These are phyloP conservation scores for Brachionichthys hirsutus DNA, from an alignment of 2,113 vertebrate species.

Conservation along the genomic window DNA sequence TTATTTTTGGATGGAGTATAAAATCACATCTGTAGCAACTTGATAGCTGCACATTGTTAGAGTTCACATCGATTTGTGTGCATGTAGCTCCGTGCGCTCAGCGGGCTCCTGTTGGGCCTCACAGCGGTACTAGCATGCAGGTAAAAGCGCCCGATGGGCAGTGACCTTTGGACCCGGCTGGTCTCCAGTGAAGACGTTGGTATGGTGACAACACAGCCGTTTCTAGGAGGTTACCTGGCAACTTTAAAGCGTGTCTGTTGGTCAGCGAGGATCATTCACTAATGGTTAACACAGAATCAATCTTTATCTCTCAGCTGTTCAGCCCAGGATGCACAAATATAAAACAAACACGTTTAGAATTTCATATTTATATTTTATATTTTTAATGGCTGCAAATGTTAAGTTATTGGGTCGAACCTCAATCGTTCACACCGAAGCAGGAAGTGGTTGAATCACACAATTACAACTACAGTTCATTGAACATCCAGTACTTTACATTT, in stretches of 20 bases:
- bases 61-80: too few relatives aligned
- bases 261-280: slow-evolving; percentile 25
- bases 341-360: too few relatives aligned
- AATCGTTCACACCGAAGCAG: neutral
- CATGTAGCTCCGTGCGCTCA: too few relatives aligned
- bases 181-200: slow-evolving; percentile 19
- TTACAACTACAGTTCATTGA: too few relatives aligned
- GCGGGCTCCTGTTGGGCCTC: too few relatives aligned
- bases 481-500: neutral
- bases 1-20: too few relatives aligned
- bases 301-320: neutral
- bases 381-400: neutral
- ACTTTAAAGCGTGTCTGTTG: slow-evolving; percentile 30
- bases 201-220: slow-evolving; percentile 28
- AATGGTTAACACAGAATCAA: slow-evolving; percentile 65
- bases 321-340: too few relatives aligned
- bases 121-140: too few relatives aligned
- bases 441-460: neutral
- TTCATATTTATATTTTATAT: too few relatives aligned
- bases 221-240: slow-evolving; percentile 43
- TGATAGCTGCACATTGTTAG: too few relatives aligned
- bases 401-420: neutral
- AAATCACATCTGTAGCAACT: too few relatives aligned
- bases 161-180: slow-evolving; percentile 47
- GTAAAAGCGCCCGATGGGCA: too few relatives aligned